These are phyloP conservation scores for Anguilla anguilla DNA, from an alignment of 2,797 vertebrate species.

Conservation along the genomic window DNA sequence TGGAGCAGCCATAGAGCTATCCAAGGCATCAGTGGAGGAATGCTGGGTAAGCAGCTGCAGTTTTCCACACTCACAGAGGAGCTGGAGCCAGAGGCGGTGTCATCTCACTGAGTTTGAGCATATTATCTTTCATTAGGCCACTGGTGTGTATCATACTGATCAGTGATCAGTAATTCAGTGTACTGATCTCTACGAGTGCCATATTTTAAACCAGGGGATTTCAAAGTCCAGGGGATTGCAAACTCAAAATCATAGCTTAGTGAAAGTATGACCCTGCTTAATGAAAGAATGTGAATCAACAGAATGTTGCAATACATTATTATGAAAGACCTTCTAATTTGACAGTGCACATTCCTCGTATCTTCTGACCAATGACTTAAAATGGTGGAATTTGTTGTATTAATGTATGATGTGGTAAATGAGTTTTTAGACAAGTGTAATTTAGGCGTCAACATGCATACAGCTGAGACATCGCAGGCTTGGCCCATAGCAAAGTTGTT, in stretches of 20 bases:
- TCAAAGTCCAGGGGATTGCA: not conserved
- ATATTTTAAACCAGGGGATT: not conserved
- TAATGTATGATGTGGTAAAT: not conserved
- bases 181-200: not conserved
- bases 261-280: not conserved
- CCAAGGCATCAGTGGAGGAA: slow-evolving; percentile 58
- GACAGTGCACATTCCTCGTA: not conserved
- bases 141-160: not conserved
- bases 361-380: not conserved
- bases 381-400: not conserved
- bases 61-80: slow-evolving; percentile 34
- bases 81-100: slow-evolving; percentile 32
- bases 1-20: slow-evolving; percentile 55
- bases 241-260: not conserved
- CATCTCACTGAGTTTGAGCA: slow-evolving; percentile 39
- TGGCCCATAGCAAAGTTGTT: not conserved
- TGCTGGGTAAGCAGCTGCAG: slow-evolving; percentile 57
- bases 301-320: not conserved
- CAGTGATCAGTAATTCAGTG: not conserved
- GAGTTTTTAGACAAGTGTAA: not conserved
- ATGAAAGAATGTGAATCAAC: not conserved
- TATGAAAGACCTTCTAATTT: not conserved
- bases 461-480: not conserved
- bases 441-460: not conserved
- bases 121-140: slow-evolving; percentile 41